Conservation (phyloP, 2,888 invertebrate genomes). For the Mellilla xanthometata region DNA sequence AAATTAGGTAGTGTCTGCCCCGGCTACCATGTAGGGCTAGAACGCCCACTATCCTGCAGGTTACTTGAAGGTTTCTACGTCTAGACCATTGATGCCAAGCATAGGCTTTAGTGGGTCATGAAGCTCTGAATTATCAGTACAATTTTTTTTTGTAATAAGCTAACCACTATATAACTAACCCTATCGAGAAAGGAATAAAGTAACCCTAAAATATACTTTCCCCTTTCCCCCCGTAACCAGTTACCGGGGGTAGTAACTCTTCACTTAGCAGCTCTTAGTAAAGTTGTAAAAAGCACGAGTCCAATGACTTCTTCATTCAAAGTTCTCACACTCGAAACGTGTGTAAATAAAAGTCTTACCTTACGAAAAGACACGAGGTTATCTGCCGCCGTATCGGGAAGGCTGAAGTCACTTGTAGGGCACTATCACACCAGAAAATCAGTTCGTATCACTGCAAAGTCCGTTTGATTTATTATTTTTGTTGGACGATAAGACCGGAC, state of each 20-base stretch:
- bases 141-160: not conserved
- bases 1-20: slow-evolving; percentile 9
- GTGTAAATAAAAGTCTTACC: slow-evolving; percentile 24
- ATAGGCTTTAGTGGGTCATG: slow-evolving; percentile 1
- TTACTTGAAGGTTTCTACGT: slow-evolving; percentile 1
- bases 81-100: not conserved
- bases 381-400: slow-evolving; percentile 9
- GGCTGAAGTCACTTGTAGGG: slow-evolving; percentile 24
- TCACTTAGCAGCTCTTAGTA: not conserved
- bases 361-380: slow-evolving; percentile 16
- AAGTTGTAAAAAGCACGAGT: slow-evolving; percentile 8
- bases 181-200: too few species aligned
- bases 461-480: slow-evolving; percentile 58
- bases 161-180: too few species aligned
- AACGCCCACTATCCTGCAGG: slow-evolving; percentile 13
- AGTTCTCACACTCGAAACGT: slow-evolving; percentile 1
- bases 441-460: slow-evolving; percentile 50
- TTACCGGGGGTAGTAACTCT: not conserved
- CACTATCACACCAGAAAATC: slow-evolving; percentile 49
- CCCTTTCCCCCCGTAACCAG: not conserved
- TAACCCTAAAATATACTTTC: too few species aligned
- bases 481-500: slow-evolving; percentile 59
- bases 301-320: slow-evolving; percentile 13
- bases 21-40: slow-evolving; percentile 16
- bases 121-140: not conserved